Conservation (phyloP, 92 coral and sea anemone genomes). For the Phenganax marumi region DNA sequence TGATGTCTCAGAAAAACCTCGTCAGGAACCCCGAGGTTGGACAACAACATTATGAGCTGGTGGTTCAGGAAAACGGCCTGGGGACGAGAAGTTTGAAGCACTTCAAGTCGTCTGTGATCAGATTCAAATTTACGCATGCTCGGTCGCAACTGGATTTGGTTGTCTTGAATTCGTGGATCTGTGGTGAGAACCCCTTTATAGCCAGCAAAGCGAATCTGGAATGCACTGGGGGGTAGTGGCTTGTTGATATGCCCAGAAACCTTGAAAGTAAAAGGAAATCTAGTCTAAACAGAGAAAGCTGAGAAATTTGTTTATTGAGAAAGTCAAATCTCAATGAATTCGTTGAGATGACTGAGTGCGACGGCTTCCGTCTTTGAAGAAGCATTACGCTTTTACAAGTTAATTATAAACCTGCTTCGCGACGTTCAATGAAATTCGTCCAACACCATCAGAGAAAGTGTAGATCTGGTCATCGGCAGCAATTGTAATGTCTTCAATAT, state of each 20-base stretch:
- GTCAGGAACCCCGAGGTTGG: slow-evolving; percentile 84
- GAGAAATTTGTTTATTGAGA: neutral
- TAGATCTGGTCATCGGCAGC: slow-evolving; percentile 64
- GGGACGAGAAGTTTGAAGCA: slow-evolving; percentile 34
- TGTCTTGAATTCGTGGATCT: slow-evolving; percentile 67
- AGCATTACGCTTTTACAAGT: neutral
- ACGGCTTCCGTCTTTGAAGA: neutral
- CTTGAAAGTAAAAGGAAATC: slow-evolving; percentile 38
- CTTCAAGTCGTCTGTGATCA: slow-evolving; percentile 68
- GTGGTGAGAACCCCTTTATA: slow-evolving; percentile 91
- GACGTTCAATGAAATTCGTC: slow-evolving; percentile 71
- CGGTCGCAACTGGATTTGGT: slow-evolving; percentile 67
- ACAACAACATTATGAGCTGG: slow-evolving; percentile 82
- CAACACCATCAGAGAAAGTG: slow-evolving; percentile 91
- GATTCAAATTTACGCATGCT: slow-evolving; percentile 86
- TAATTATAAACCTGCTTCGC: slow-evolving; percentile 63
- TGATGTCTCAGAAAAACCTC: slow-evolving; percentile 73
- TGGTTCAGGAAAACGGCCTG: slow-evolving; percentile 73
- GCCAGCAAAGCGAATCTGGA: slow-evolving; percentile 84
- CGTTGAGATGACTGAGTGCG: neutral
- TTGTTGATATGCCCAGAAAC: slow-evolving; percentile 72
- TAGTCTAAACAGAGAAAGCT: neutral
- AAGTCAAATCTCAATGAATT: too few species aligned
- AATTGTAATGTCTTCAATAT: slow-evolving; percentile 64
- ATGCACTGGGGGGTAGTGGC: slow-evolving; percentile 72